Percentiles rank a stretch among this genome's conserved stretches.
Conservation (phyloP, 2,888 invertebrate species). For the Acrobeloides nanus region DNA sequence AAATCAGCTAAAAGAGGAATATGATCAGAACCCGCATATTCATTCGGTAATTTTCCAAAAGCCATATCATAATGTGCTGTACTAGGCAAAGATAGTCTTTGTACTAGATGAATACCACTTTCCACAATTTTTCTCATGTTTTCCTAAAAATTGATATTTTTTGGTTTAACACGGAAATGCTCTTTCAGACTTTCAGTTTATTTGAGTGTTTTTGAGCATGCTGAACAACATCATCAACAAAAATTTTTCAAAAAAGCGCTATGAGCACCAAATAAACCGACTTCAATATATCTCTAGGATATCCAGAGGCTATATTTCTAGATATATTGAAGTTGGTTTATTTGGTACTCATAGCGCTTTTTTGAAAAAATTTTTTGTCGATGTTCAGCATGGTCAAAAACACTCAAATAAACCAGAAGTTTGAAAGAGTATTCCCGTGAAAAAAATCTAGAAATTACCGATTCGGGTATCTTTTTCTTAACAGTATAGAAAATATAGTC, state of each 20-base stretch:
- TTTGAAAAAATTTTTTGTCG: too few relatives aligned
- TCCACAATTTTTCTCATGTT: slow-evolving; percentile 8
- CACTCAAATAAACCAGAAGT: neutral
- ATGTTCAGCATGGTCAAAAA: neutral
- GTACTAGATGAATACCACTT: slow-evolving; percentile 11
- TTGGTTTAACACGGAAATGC: too few relatives aligned
- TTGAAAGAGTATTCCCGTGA: neutral
- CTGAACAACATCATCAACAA: too few relatives aligned
- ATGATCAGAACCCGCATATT: slow-evolving; percentile 23
- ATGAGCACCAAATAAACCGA: too few relatives aligned
- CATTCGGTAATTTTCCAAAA: slow-evolving; percentile 25
- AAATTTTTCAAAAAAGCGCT: too few relatives aligned
- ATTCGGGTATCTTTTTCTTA: slow-evolving; percentile 4
- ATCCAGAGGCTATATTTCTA: too few relatives aligned
- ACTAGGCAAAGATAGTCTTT: slow-evolving; percentile 17
- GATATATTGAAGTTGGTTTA: too few relatives aligned
- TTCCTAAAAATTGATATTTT: too few relatives aligned
- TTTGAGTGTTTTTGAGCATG: too few relatives aligned
- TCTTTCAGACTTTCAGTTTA: too few relatives aligned
- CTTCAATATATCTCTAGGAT: too few relatives aligned
- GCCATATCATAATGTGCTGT: slow-evolving; percentile 13
- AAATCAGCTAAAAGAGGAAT: slow-evolving; percentile 22
- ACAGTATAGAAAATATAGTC: slow-evolving; percentile 44
- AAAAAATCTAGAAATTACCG: neutral
- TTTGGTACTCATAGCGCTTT: too few relatives aligned